Conservation (phyloP, 1,140 invertebrate genomes). For the Trissolcus basalis region DNA sequence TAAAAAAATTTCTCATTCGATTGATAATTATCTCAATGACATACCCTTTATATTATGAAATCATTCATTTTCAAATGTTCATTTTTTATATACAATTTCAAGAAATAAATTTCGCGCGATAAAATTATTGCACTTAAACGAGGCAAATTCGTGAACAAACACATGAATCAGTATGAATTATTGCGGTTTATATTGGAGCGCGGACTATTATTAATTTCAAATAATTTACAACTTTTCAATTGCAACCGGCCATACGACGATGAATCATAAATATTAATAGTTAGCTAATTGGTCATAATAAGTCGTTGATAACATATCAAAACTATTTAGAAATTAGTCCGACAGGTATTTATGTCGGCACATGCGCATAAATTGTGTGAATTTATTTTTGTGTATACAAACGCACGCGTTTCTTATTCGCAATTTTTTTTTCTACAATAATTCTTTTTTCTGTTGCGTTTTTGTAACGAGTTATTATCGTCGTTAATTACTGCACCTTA, state of each 20-base stretch:
- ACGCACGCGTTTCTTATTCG: background rate
- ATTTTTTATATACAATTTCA: too few species aligned
- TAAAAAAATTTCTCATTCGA: background rate
- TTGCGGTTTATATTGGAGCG: too few species aligned
- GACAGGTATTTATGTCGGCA: constrained; percentile 16
- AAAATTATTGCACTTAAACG: too few species aligned
- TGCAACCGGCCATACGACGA: constrained; percentile 1
- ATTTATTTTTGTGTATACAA: constrained; percentile 17
- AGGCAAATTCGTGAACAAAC: too few species aligned
- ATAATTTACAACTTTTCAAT: constrained; percentile 4
- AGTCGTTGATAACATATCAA: constrained; percentile 42
- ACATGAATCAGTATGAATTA: too few species aligned
- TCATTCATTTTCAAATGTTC: too few species aligned
- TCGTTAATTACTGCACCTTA: constrained; percentile 43
- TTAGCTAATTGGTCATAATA: constrained; percentile 42
- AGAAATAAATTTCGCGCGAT: too few species aligned
- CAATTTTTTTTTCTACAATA: background rate
- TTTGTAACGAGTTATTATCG: constrained; percentile 29
- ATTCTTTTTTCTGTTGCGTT: constrained; percentile 2
- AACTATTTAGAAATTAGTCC: constrained; percentile 51
- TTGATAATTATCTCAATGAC: too few species aligned
- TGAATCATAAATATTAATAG: constrained; percentile 41
- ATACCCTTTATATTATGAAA: too few species aligned
- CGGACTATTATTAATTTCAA: background rate
- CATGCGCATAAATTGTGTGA: constrained; percentile 24